Conservation (phyloP, 2,888 invertebrate genomes). For the Seladonia tumulorum region DNA sequence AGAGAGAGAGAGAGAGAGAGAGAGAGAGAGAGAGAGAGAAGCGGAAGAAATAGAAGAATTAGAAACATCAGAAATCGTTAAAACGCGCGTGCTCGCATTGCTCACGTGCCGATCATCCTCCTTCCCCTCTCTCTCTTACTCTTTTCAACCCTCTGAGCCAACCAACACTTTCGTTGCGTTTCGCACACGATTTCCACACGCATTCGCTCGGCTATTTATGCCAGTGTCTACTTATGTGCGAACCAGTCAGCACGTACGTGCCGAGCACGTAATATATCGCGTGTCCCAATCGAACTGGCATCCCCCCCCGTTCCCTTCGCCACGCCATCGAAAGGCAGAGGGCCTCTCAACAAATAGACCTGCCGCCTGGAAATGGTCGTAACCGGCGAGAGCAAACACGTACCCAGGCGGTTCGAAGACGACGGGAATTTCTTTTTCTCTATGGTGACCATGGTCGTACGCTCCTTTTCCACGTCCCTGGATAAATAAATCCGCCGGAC, state of each 20-base stretch:
- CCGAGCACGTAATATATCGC: slow-evolving; percentile 65
- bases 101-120: slow-evolving; percentile 38
- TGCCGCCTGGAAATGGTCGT: slow-evolving; percentile 61
- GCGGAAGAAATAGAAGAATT: slow-evolving; percentile 25
- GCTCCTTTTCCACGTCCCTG: not conserved
- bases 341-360: slow-evolving; percentile 63
- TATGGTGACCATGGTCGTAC: not conserved
- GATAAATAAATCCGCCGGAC: slow-evolving; percentile 27
- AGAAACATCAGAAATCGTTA: slow-evolving; percentile 53
- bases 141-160: not conserved
- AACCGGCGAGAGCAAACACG: slow-evolving; percentile 40
- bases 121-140: not conserved
- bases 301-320: slow-evolving; percentile 34
- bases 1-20: not conserved
- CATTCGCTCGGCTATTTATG: slow-evolving; percentile 60
- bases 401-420: slow-evolving; percentile 32
- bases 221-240: slow-evolving; percentile 52
- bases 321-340: slow-evolving; percentile 50
- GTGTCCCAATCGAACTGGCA: slow-evolving; percentile 66
- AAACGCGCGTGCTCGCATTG: slow-evolving; percentile 59
- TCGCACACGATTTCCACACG: slow-evolving; percentile 21
- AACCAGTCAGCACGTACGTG: slow-evolving; percentile 57
- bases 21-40: not conserved
- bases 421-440: not conserved
- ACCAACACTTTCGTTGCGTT: not conserved